phyloP scores from a whole-genome alignment of 1,140 invertebrate species.

The Phocides pigmalion region DNA sequence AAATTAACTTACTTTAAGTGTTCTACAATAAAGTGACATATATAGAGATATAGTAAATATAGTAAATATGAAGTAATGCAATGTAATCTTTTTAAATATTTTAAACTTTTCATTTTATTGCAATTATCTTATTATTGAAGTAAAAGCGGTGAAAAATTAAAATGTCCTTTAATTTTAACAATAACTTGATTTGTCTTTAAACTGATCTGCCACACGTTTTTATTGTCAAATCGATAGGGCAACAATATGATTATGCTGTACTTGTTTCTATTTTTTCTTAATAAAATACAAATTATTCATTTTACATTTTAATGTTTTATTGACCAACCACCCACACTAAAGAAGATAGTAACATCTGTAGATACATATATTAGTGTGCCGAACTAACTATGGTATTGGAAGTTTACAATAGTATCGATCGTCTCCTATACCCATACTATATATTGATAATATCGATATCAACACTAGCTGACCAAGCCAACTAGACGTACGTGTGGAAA shows the following conservation, averaged over 20 bases:
- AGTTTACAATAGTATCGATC: no score
- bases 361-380: no score
- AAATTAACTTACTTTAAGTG: conserved; percentile 2
- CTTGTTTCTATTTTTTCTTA: not conserved
- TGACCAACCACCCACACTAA: not conserved
- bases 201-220: not conserved
- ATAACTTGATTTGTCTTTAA: not conserved
- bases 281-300: not conserved
- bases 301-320: not conserved
- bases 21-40: conserved; percentile 5
- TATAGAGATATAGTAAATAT: not conserved
- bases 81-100: not conserved
- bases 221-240: not conserved
- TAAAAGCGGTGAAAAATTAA: not conserved
- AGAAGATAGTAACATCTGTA: no score
- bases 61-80: not conserved
- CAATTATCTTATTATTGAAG: not conserved
- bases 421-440: no score
- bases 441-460: no score
- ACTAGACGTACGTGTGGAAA: no score
- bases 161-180: not conserved
- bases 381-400: no score
- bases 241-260: not conserved
- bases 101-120: not conserved
- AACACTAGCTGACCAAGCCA: no score